phyloP scores from a whole-genome alignment of 1,140 invertebrate genomes.

The Trichonephila clavata region DNA sequence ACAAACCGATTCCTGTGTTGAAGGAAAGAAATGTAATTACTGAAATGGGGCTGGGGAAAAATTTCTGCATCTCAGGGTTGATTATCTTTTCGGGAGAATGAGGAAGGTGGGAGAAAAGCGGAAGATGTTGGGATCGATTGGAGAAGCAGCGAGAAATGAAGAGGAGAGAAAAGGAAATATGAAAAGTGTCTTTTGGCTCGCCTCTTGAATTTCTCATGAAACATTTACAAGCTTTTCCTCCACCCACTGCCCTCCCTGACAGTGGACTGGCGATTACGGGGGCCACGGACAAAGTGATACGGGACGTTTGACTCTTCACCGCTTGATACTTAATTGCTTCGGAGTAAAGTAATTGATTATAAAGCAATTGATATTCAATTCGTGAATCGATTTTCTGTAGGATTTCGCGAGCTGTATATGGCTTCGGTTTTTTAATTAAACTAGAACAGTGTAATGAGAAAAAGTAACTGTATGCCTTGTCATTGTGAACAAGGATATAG shows the following conservation, averaged over 20 bases:
- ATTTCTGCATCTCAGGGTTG: slow-evolving; percentile 66
- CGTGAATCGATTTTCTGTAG: no score
- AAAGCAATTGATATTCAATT: no score
- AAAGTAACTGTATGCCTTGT: no score
- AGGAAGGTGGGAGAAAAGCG: slow-evolving; percentile 4
- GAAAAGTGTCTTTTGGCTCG: slow-evolving; percentile 66
- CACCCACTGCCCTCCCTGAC: background rate
- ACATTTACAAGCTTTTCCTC: slow-evolving; percentile 67
- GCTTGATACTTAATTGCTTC: background rate
- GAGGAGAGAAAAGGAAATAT: slow-evolving; percentile 60
- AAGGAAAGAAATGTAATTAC: slow-evolving; percentile 74
- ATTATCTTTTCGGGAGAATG: slow-evolving; percentile 64
- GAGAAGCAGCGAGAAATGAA: slow-evolving; percentile 58
- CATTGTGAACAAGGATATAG: no score
- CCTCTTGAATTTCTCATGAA: slow-evolving; percentile 72
- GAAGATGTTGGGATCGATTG: slow-evolving; percentile 57
- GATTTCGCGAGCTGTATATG: no score
- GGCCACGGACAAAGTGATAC: slow-evolving; percentile 30
- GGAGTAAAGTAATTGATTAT: no score
- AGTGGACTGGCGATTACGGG: background rate
- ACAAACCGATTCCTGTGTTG: slow-evolving; percentile 74
- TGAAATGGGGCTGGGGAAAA: slow-evolving; percentile 58
- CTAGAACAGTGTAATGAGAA: no score
- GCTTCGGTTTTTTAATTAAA: no score
- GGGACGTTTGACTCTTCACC: background rate